A percentile compares a stretch with the other conserved stretches of the same genome.
These are phyloP conservation scores for Drosophila bipectinata DNA, from an alignment of 1,140 invertebrate species.

Conservation along the genomic window DNA sequence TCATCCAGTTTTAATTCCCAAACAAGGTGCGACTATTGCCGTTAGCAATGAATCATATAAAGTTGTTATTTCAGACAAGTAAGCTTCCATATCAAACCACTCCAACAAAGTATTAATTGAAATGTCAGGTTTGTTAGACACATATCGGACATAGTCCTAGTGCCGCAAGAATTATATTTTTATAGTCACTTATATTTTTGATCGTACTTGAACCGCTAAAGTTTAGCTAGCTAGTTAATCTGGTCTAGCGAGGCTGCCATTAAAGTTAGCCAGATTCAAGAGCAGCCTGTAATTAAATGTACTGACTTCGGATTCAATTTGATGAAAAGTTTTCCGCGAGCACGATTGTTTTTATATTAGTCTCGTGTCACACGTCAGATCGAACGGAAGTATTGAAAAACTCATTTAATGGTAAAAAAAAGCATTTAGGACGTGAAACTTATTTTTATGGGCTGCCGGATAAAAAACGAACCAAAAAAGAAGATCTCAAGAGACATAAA, in stretches of 20 bases:
- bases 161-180: conserved; percentile 5
- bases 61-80: background rate
- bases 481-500: no score
- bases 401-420: background rate
- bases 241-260: background rate
- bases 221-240: background rate
- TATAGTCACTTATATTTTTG: background rate
- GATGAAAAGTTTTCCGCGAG: conserved; percentile 21
- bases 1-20: background rate
- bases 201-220: conserved; percentile 18
- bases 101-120: background rate
- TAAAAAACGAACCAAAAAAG: background rate
- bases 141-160: no score
- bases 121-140: conserved; percentile 6
- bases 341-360: conserved; percentile 20
- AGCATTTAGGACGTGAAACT: background rate
- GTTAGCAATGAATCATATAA: background rate
- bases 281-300: conserved; percentile 23
- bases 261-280: conserved; percentile 12
- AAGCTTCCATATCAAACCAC: background rate
- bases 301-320: conserved; percentile 11
- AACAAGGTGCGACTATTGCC: background rate
- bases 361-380: conserved; percentile 22
- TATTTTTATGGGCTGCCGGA: no score
- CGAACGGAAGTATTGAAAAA: conserved; percentile 1